phyloP scores from a whole-genome alignment of 92 coral and sea anemone species.

The Umimayanthus kanabou region DNA sequence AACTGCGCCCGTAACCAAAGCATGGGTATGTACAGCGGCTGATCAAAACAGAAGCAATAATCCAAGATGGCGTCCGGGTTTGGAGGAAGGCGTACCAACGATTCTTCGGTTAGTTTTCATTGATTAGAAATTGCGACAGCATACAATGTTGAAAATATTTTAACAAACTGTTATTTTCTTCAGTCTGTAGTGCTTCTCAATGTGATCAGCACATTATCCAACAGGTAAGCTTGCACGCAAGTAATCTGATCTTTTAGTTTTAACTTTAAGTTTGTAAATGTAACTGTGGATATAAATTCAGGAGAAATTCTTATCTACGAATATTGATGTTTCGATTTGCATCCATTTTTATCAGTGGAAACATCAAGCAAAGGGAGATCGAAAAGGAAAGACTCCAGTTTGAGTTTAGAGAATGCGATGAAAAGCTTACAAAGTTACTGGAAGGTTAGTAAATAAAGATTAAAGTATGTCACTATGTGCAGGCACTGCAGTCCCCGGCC shows the following conservation, averaged over 20 bases:
- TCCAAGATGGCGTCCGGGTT: constrained; percentile 60
- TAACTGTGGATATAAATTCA: no score
- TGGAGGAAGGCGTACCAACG: constrained; percentile 51
- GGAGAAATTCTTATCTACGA: background rate
- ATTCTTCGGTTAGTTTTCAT: constrained; percentile 52
- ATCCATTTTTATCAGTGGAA: constrained; percentile 55
- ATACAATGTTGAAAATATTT: background rate
- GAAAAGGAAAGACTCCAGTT: constrained; percentile 89
- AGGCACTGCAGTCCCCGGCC: no score
- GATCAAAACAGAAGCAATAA: background rate
- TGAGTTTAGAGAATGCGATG: constrained; percentile 83
- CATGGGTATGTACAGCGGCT: constrained; percentile 52
- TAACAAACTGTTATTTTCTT: background rate
- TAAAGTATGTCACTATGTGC: no score
- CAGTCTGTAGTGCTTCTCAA: constrained; percentile 78
- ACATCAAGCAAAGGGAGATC: constrained; percentile 82
- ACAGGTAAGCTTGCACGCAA: constrained; percentile 56
- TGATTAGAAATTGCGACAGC: background rate
- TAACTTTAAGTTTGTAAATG: no score
- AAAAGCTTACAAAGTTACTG: constrained; percentile 72
- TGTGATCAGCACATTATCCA: constrained; percentile 78
- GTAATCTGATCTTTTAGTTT: background rate
- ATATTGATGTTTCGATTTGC: background rate
- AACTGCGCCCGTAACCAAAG: constrained; percentile 27
- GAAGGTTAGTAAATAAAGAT: constrained; percentile 64